Conservation (phyloP, 2,797 vertebrate genomes). For the Danio jaintianensis region DNA sequence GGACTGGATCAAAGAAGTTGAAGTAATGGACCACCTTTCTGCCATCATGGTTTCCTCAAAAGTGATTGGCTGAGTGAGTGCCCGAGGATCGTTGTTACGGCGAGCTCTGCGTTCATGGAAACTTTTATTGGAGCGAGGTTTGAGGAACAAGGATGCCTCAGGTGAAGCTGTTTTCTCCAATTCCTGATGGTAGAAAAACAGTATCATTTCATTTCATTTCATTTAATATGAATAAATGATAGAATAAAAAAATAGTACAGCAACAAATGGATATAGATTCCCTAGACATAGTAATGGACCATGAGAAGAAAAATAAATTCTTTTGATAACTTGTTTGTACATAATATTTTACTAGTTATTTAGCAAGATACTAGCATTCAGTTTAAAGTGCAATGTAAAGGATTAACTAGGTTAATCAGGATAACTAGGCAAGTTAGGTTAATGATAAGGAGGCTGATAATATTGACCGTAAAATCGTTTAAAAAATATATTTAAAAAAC, state of each 20-base stretch:
- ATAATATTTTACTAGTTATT: not conserved
- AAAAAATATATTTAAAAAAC: no score
- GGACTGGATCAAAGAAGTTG: not conserved
- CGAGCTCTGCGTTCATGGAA: conserved; percentile 72
- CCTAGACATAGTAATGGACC: not conserved
- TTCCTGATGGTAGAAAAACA: conserved; percentile 69
- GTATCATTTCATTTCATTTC: no score
- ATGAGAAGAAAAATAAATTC: no score
- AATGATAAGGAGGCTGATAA: no score
- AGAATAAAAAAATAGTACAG: no score
- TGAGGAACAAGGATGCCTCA: conserved; percentile 71
- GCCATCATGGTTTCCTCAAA: conserved; percentile 74
- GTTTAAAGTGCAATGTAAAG: no score
- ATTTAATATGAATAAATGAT: no score
- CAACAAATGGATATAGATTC: not conserved
- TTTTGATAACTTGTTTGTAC: no score
- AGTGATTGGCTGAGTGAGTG: conserved; percentile 80
- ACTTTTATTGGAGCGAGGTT: conserved; percentile 73
- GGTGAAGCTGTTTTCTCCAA: conserved; percentile 77
- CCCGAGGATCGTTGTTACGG: conserved; percentile 73
- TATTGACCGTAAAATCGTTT: no score
- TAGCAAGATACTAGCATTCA: no score
- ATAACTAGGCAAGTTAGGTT: no score
- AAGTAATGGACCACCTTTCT: conserved; percentile 77
- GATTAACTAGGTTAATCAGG: no score